Base-by-base conservation (phyloP, 2,797 vertebrate genomes). In the Mycteria americana region DNA sequence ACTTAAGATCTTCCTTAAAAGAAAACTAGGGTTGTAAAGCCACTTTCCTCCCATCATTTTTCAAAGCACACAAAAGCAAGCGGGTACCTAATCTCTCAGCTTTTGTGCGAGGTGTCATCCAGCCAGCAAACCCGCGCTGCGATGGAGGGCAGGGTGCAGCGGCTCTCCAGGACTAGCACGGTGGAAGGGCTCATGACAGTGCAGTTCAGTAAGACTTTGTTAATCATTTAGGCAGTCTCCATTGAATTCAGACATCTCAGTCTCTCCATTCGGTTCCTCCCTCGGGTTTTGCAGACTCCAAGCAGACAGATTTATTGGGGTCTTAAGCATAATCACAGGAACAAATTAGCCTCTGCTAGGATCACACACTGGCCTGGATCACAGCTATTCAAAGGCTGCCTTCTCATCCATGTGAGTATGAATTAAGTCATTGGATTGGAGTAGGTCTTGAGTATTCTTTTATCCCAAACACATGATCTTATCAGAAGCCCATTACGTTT, bases 271-370 rank as follows among this genome's bases (percentile, higher is more conserved):
- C 2, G 22, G 80, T 75, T 90, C 97, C 91, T 97, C 96, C 93
- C 95, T 92, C 73, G 43, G 95, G 92, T 89, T 97, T 94, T 92
- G 70, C 94, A 95, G 92, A 69, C 85, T 97, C 76, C 8, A 43
- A 96, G 91, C 86, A 97, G 94, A 94, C 91, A 97, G 95, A 97
- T 98, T 97, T 97, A 97, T 94, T 93, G 91, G 95, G 83, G 92
- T 97, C 95, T 97, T 97, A 92, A 93, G 87, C 86, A 90, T 95
- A 97, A 97, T 97, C 96, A 97, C 96, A 97, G 96, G 92, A 97
- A 97, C 97, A 98, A 97, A 97, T 97, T 97, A 97, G 81, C 95
- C 92, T 98, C 97, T 86, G 70, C 95, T 85, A 89, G 75, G 97
- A 96, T 96, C 94, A 83, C 95, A 81, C 85, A 59, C 81, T 95